Evolutionary conservation across 53 echinoderm and acorn worm genomes (phyloP).

Genomic region (Stichopus horrens): DNA sequence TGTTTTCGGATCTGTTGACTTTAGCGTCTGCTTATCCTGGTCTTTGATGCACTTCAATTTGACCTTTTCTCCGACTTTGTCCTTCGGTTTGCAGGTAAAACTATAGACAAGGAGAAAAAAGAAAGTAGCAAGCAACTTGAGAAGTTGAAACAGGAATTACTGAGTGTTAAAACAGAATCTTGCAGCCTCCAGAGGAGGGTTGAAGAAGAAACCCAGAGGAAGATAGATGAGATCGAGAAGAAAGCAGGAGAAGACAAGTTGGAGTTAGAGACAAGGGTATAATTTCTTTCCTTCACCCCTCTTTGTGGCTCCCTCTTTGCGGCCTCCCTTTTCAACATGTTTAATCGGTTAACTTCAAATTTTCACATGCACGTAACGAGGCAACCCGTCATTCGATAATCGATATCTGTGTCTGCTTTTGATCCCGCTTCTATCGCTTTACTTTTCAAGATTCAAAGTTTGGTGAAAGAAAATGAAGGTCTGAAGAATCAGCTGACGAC

Average conservation of each 20-base stretch:
- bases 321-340: too few relatives aligned
- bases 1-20: too few relatives aligned
- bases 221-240: conserved; percentile 25
- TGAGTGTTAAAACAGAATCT: conserved; percentile 6
- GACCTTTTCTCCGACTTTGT: conserved; percentile 45
- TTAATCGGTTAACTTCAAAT: too few relatives aligned
- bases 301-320: too few relatives aligned
- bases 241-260: neutral
- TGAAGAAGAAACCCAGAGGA: conserved; percentile 33
- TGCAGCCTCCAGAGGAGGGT: conserved; percentile 9
- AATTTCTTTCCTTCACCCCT: neutral
- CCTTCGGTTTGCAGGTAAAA: conserved; percentile 58
- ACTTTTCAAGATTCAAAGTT: neutral
- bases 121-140: conserved; percentile 11
- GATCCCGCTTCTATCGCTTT: neutral
- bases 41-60: neutral
- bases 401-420: too few relatives aligned
- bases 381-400: too few relatives aligned
- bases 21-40: too few relatives aligned
- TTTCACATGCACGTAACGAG: too few relatives aligned
- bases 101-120: conserved; percentile 25
- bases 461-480: neutral
- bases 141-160: conserved; percentile 37
- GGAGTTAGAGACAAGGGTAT: conserved; percentile 19
- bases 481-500: neutral